phyloP scores from a whole-genome alignment of 2,797 vertebrate genomes.

The Typhlichthys eigenmanni region DNA sequence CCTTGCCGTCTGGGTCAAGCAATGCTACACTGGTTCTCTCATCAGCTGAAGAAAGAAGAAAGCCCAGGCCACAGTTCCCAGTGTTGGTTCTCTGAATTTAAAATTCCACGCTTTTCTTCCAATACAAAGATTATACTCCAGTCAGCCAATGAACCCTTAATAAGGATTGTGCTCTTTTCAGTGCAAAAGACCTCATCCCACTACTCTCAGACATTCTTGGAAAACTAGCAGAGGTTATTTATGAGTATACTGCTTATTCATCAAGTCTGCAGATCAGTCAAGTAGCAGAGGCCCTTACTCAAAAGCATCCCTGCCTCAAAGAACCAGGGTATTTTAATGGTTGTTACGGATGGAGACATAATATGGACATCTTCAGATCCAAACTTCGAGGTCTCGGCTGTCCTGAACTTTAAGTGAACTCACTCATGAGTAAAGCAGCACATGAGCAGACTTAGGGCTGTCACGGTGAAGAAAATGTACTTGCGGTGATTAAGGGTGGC shows the following conservation, averaged over 20 bases:
- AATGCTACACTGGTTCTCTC: slow-evolving; percentile 21
- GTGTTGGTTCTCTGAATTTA: slow-evolving; percentile 19
- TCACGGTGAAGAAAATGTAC: no score
- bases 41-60: slow-evolving; percentile 15
- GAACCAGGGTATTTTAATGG: slow-evolving; percentile 31
- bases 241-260: slow-evolving; percentile 32
- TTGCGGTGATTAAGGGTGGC: no score
- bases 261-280: slow-evolving; percentile 23
- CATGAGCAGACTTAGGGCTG: slow-evolving; percentile 7
- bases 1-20: slow-evolving; percentile 12
- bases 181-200: slow-evolving; percentile 18
- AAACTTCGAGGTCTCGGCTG: slow-evolving; percentile 25
- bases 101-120: slow-evolving; percentile 20
- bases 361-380: slow-evolving; percentile 33
- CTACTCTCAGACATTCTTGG: slow-evolving; percentile 33
- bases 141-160: slow-evolving; percentile 11
- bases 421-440: slow-evolving; percentile 25
- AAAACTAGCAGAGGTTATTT: slow-evolving; percentile 24
- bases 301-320: slow-evolving; percentile 33
- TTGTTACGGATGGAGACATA: slow-evolving; percentile 31
- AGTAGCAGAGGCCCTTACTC: slow-evolving; percentile 26
- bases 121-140: slow-evolving; percentile 22
- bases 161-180: slow-evolving; percentile 10
- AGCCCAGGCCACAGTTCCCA: slow-evolving; percentile 15
- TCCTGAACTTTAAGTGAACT: slow-evolving; percentile 29